Conservation (phyloP, 2,888 invertebrate species). For the Melolontha melolontha region DNA sequence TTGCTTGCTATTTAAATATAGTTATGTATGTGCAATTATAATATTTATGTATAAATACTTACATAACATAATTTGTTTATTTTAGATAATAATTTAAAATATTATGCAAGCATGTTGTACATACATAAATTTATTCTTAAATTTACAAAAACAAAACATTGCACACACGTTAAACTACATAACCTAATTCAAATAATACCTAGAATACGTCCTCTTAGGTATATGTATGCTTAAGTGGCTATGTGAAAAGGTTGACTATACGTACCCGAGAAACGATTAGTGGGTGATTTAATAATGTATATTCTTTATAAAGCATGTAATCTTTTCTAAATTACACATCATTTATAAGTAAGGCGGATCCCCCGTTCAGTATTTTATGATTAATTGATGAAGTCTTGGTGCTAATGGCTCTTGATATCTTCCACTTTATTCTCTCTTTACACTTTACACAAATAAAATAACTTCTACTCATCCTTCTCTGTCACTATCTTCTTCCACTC, state of each 20-base stretch:
- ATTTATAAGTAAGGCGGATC: constrained; percentile 62
- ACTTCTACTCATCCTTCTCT: constrained; percentile 10
- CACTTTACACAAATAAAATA: constrained; percentile 44
- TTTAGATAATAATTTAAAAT: too few species aligned
- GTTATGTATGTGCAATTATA: too few species aligned
- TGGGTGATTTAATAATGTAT: constrained; percentile 62
- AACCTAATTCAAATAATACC: too few species aligned
- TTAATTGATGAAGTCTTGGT: constrained; percentile 62
- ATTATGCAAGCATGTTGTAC: too few species aligned
- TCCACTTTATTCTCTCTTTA: constrained; percentile 55
- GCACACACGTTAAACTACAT: too few species aligned
- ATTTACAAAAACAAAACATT: too few species aligned
- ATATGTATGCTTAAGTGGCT: background rate
- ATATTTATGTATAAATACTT: too few species aligned
- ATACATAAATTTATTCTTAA: too few species aligned
- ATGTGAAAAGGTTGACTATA: constrained; percentile 17
- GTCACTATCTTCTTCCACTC: constrained; percentile 16
- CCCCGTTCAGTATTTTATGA: constrained; percentile 58
- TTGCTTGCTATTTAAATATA: too few species aligned
- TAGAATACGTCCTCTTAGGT: background rate
- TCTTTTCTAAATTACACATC: constrained; percentile 64
- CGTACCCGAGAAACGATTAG: constrained; percentile 55
- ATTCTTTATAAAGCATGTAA: constrained; percentile 63
- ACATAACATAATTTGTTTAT: too few species aligned
- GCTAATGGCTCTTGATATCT: constrained; percentile 64